A percentile compares a stretch with the other conserved stretches of the same genome.
Evolutionary conservation across 1,140 invertebrate species (phyloP).

Genomic region (Leptoteleia sp.): DNA sequence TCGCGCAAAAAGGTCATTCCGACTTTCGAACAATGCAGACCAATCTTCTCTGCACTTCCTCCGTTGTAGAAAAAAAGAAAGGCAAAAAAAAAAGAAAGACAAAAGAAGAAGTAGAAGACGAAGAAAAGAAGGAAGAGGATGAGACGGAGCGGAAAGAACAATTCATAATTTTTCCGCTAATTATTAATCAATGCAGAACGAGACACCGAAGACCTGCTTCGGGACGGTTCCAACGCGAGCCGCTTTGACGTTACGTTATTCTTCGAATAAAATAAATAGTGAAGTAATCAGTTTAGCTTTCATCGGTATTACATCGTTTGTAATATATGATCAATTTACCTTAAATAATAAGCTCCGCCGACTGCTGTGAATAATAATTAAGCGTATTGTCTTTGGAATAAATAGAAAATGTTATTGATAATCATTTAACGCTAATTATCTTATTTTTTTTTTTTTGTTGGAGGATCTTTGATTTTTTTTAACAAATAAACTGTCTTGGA

Average conservation of each 20-base stretch:
- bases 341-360: slow-evolving; percentile 25
- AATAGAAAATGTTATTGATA: slow-evolving; percentile 4
- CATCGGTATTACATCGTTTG: slow-evolving; percentile 14
- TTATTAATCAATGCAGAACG: slow-evolving; percentile 39
- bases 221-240: not conserved
- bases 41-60: slow-evolving; percentile 26
- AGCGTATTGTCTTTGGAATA: slow-evolving; percentile 5
- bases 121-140: no score
- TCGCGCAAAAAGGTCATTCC: slow-evolving; percentile 17
- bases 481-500: no score
- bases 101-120: no score
- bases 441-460: not conserved
- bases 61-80: not conserved
- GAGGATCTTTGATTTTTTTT: no score
- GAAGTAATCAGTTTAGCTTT: slow-evolving; percentile 25
- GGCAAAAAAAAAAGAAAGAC: no score
- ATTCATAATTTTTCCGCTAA: slow-evolving; percentile 44
- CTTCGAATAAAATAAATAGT: slow-evolving; percentile 31
- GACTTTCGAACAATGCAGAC: slow-evolving; percentile 19
- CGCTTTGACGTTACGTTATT: slow-evolving; percentile 3
- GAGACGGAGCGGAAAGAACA: not conserved
- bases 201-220: not conserved
- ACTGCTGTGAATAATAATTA: slow-evolving; percentile 7
- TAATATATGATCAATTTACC: slow-evolving; percentile 25
- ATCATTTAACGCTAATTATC: not conserved